A percentile compares a stretch with the other conserved stretches of the same genome.
These are phyloP conservation scores for Drosophila seclusa DNA, from an alignment of 2,888 invertebrate species.

Conservation along the genomic window DNA sequence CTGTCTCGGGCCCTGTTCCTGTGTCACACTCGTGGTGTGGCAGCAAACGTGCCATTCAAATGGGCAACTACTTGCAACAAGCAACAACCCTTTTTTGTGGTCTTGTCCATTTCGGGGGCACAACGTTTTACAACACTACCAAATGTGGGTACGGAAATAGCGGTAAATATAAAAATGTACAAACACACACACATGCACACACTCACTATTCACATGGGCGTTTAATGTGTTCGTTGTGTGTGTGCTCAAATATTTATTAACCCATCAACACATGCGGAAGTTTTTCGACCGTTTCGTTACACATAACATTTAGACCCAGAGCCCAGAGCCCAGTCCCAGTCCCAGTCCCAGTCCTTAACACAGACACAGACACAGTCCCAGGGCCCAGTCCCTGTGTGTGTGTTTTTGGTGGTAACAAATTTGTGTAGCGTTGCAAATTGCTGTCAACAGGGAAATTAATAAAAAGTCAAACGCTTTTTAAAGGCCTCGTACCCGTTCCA, in stretches of 20 bases:
- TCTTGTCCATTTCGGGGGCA: slow-evolving; percentile 64
- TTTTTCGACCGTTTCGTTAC: slow-evolving; percentile 77
- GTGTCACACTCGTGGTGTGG: slow-evolving; percentile 7
- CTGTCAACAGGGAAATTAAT: slow-evolving; percentile 79
- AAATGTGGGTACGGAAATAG: slow-evolving; percentile 75
- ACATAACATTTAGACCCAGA: slow-evolving; percentile 50
- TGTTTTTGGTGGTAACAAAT: slow-evolving; percentile 73
- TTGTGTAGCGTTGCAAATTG: slow-evolving; percentile 80
- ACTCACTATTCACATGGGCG: slow-evolving; percentile 22
- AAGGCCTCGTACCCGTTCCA: slow-evolving; percentile 34
- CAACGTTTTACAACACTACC: slow-evolving; percentile 76
- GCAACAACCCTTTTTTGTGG: slow-evolving; percentile 77
- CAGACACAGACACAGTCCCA: slow-evolving; percentile 8
- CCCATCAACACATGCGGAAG: slow-evolving; percentile 83
- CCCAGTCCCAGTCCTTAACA: slow-evolving; percentile 1
- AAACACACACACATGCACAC: slow-evolving; percentile 33
- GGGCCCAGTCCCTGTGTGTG: not conserved
- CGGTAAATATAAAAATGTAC: slow-evolving; percentile 76
- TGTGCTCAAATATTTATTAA: slow-evolving; percentile 83
- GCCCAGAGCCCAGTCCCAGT: slow-evolving; percentile 26
- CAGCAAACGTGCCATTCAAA: slow-evolving; percentile 64
- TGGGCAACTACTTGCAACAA: slow-evolving; percentile 76
- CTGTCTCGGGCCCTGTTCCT: not conserved
- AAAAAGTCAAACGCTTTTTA: slow-evolving; percentile 76
- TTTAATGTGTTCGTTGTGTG: slow-evolving; percentile 40